Evolutionary conservation across 2,888 invertebrate species (phyloP), one percentile per base, ranked within the genome.

Genomic region (Sphaerophoria taeniata): DNA sequence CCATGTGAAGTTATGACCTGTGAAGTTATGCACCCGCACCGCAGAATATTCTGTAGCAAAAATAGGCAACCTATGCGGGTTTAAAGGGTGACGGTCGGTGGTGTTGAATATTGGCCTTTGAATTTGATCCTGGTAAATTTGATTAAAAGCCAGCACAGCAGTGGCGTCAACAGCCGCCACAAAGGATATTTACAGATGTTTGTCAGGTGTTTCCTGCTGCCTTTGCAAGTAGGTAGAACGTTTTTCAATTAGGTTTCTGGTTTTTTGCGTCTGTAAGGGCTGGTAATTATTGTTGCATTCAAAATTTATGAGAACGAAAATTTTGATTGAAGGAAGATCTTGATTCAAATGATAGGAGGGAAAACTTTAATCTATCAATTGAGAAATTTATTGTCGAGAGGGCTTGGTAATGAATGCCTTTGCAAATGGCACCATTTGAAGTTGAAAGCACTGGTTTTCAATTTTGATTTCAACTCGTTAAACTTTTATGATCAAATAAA

Each of bases 61-160:
- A 65, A 65, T 49, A 49, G 49, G 47, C 31, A 49, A 49, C 63
- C 51, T 34, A 36, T 56, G 9, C n/a, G 36, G 53, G 47, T 12
- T 33, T 58, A 45, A 14, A 5, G 11, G 51, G 58, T 14, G 33
- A n/a, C n/a, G n/a, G n/a, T n/a, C n/a, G n/a, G 14, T 11, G 24
- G 1, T n/a, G 53, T 58, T 65, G 83, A 75, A 70, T 76, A 80
- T 80, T 70, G 76, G 76, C 53, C 79, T 60, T 80, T 85, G 80
- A 85, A 85, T 85, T 85, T 80, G 73, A 85, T 85, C 58, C 76
- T 61, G 80, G 76, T 67, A 85, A 80, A 85, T 85, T 85, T 85
- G 85, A 85, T 85, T 85, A 85, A 85, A 85, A 71, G 77, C 71
- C 67, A 70, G 53, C 55, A 55, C 72, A 70, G 51, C 73, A 65